Evolutionary conservation across 2,888 invertebrate species (phyloP).

Genomic region (Morpho deidamia): DNA sequence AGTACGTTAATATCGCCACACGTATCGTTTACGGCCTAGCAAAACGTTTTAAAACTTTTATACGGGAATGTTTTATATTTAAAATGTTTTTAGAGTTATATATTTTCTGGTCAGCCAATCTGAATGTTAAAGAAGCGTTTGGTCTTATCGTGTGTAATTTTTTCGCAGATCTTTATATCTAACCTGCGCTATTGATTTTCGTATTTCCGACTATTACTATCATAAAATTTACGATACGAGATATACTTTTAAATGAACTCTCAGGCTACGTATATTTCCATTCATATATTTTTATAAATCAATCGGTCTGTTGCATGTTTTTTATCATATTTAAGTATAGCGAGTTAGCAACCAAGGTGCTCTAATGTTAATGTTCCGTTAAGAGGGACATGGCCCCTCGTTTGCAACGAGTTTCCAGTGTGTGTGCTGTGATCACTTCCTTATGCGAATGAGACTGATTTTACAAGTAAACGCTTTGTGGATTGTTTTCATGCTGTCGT

Average conservation of each 20-base stretch:
- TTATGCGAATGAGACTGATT: constrained; percentile 79
- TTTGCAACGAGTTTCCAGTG: constrained; percentile 75
- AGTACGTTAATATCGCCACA: constrained; percentile 5
- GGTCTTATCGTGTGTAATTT: constrained; percentile 38
- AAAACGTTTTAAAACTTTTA: constrained; percentile 7
- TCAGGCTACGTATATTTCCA: constrained; percentile 39
- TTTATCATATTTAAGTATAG: constrained; percentile 63
- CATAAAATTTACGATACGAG: constrained; percentile 39
- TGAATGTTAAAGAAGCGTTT: constrained; percentile 45
- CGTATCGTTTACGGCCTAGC: constrained; percentile 26
- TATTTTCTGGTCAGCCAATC: constrained; percentile 47
- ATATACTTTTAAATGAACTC: constrained; percentile 45
- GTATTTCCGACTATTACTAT: constrained; percentile 38
- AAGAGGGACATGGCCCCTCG: constrained; percentile 64
- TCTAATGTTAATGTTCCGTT: constrained; percentile 67
- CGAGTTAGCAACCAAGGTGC: constrained; percentile 69
- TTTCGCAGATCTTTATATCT: constrained; percentile 58
- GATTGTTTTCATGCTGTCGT: constrained; percentile 53
- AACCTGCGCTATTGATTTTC: constrained; percentile 63
- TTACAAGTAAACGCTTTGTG: constrained; percentile 68
- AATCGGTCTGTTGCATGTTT: constrained; percentile 57
- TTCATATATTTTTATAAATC: constrained; percentile 48
- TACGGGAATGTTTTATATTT: constrained; percentile 7
- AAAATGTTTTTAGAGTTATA: constrained; percentile 26
- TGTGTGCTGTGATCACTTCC: constrained; percentile 77